Conservation (phyloP, 2,888 invertebrate species). For the Cacoxenus indagator region DNA sequence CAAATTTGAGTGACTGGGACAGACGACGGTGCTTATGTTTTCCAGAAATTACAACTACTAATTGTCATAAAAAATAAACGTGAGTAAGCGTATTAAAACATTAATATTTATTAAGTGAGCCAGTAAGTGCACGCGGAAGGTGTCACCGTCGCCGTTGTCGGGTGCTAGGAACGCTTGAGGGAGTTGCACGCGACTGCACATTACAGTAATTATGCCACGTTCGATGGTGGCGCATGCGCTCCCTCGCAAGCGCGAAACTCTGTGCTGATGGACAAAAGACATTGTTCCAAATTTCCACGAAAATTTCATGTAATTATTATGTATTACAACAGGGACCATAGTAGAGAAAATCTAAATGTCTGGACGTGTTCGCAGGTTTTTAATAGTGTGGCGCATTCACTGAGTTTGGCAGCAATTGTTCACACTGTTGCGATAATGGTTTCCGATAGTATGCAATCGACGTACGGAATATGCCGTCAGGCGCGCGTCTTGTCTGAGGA, state of each 20-base stretch:
- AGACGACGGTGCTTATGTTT: slow-evolving; percentile 48
- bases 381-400: neutral
- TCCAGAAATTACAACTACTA: slow-evolving; percentile 58
- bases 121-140: slow-evolving; percentile 47
- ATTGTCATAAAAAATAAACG: slow-evolving; percentile 48
- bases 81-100: slow-evolving; percentile 8
- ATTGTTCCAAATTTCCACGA: slow-evolving; percentile 56
- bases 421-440: neutral
- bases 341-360: neutral
- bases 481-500: neutral
- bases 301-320: slow-evolving; percentile 56
- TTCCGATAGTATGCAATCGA: neutral
- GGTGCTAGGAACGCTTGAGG: neutral
- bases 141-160: neutral
- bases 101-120: slow-evolving; percentile 25
- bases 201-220: slow-evolving; percentile 58
- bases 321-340: slow-evolving; percentile 15
- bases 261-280: neutral
- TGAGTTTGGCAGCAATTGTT: neutral
- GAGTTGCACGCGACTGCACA: slow-evolving; percentile 31
- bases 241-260: neutral
- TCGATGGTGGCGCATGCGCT: slow-evolving; percentile 30
- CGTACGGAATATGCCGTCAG: neutral
- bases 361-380: neutral
- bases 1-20: too few relatives aligned